Base-by-base conservation (phyloP, 1,140 invertebrate species). In the Pinna nobilis region DNA sequence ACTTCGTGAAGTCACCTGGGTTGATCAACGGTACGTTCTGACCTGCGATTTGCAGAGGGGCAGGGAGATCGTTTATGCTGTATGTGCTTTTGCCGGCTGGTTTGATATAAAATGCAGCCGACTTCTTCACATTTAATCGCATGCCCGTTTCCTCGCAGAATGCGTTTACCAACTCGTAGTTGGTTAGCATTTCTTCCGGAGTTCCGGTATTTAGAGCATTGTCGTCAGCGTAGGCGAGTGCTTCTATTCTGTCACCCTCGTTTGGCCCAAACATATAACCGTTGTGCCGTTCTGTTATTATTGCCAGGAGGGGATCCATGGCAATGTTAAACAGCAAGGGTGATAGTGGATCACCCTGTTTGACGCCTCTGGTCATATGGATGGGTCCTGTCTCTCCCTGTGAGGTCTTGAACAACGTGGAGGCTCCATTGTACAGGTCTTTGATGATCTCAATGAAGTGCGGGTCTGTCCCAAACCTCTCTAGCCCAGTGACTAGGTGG, bases 331-430 rank as follows among this genome's bases (percentile, higher is more conserved):
- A 91, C 2, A 91, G 77, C 3, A 90, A 23, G 0, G 90, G 89
- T 0, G 84, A 88, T 2, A 91, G 79, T 0, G 90, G 89, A 64
- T 91, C 90, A 0, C 91, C 91, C 69, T 91, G 91, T 47, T 89
- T 87, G 1, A 91, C 90, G 0, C 91, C 90, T 33, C 82, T 35
- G 32, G 6, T 30, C 51, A 80, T 49, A 6, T 59, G 0, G 23
- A 78, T 60, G 2, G 28, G 15, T 18, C 49, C 6, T 4, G 53
- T 39, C 23, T 28, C 47, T n/a, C 53, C 72, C 23, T 44, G 47
- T 18, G n/a, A 50, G 47, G 67, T 66, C 44, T 70, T 33, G 11
- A 83, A 74, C 9, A 28, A 11, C 2, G 72, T 78, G 2, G 25
- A 57, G 33, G 51, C 32, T 13, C 53, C 59, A 5, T 33, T 23